A percentile compares a stretch with the other conserved stretches of the same genome.
Evolutionary conservation across 2,797 vertebrate genomes (phyloP).

Genomic region (Sebastes oblongus): DNA sequence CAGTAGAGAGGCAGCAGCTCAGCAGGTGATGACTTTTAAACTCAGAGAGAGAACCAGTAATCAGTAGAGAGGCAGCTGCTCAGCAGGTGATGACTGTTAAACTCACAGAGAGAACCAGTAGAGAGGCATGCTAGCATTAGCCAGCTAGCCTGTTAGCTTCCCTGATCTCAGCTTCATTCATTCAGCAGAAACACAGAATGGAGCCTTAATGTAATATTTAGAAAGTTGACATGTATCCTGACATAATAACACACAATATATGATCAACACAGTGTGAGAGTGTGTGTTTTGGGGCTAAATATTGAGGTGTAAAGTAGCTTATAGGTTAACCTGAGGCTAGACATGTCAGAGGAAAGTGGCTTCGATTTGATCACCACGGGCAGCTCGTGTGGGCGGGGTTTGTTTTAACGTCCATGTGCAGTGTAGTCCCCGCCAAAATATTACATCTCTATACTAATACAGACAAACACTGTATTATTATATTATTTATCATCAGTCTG

Average conservation of each 20-base stretch:
- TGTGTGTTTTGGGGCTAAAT: accelerated
- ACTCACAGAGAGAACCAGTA: too few relatives aligned
- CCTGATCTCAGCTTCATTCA: constrained; percentile 36
- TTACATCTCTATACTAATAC: too few relatives aligned
- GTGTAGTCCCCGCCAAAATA: too few relatives aligned
- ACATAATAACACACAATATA: neutral
- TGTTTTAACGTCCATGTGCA: neutral
- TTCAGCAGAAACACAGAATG: neutral
- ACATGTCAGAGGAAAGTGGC: neutral
- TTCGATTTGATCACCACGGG: accelerated
- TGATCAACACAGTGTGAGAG: accelerated
- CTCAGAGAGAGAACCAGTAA: too few relatives aligned
- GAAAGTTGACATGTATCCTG: neutral
- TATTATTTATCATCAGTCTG: too few relatives aligned
- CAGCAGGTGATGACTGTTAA: too few relatives aligned
- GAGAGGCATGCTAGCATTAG: neutral
- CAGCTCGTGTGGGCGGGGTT: constrained; percentile 9
- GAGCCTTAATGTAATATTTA: accelerated
- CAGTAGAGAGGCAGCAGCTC: too few relatives aligned
- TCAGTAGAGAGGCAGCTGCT: too few relatives aligned
- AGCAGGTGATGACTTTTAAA: too few relatives aligned
- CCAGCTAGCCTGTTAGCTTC: constrained; percentile 18
- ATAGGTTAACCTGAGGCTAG: neutral
- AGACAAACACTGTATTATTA: too few relatives aligned
- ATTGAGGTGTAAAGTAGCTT: neutral